Evolutionary conservation across 2,888 invertebrate genomes (phyloP).

Genomic region (Galeopsomyia nigrocyanea): DNA sequence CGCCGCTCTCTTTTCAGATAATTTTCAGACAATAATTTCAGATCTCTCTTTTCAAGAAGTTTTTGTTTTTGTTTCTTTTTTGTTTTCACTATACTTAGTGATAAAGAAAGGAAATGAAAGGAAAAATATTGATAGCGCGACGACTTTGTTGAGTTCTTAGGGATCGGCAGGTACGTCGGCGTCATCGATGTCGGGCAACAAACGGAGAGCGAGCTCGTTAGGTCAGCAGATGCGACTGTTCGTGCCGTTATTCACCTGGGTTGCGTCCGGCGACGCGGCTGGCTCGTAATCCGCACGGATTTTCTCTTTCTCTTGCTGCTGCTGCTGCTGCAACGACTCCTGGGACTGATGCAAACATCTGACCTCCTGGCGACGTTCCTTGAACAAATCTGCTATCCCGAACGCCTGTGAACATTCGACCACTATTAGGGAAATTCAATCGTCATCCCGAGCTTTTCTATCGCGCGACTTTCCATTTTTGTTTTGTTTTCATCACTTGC

Average conservation of each 20-base stretch:
- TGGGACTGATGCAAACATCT: background rate
- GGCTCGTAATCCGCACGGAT: constrained; percentile 58
- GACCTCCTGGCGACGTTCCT: constrained; percentile 48
- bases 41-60: too few species aligned
- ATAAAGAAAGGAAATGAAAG: too few species aligned
- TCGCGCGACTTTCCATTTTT: too few species aligned
- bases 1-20: too few species aligned
- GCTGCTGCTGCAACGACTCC: background rate
- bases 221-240: constrained; percentile 64
- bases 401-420: constrained; percentile 52
- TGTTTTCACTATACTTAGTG: too few species aligned
- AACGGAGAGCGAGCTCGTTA: constrained; percentile 59
- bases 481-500: too few species aligned
- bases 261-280: constrained; percentile 51
- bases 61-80: too few species aligned
- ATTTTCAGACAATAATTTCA: too few species aligned
- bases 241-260: constrained; percentile 68
- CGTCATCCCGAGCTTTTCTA: too few species aligned
- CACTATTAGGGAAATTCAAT: too few species aligned
- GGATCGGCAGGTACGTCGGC: background rate
- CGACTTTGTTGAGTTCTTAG: too few species aligned
- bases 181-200: constrained; percentile 51
- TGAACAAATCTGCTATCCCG: constrained; percentile 61
- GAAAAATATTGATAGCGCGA: too few species aligned
- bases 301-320: constrained; percentile 52